Percentiles rank a stretch among this genome's conserved stretches.
Evolutionary conservation across 2,888 invertebrate genomes (phyloP).

Genomic region (Hylaea fasciaria): DNA sequence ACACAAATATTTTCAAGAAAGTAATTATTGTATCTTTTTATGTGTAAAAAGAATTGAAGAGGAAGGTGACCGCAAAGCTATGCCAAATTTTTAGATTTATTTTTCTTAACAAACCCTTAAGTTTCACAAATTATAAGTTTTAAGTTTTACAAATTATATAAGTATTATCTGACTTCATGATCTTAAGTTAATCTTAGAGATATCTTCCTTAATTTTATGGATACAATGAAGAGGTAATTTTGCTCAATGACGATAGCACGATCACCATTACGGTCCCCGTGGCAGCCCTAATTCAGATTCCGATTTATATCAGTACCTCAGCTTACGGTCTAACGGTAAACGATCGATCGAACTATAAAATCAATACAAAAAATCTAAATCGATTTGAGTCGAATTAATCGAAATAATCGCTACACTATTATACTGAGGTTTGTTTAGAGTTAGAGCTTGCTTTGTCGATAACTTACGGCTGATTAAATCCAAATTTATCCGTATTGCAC

Average conservation of each 20-base stretch:
- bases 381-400: slow-evolving; percentile 66
- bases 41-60: too few relatives aligned
- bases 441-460: slow-evolving; percentile 48
- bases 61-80: too few relatives aligned
- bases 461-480: slow-evolving; percentile 58
- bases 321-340: slow-evolving; percentile 78
- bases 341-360: slow-evolving; percentile 71
- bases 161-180: too few relatives aligned
- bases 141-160: too few relatives aligned
- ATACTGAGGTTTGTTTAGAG: slow-evolving; percentile 63
- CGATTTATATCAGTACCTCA: slow-evolving; percentile 70
- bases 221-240: not conserved
- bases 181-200: not conserved
- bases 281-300: slow-evolving; percentile 57
- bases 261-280: slow-evolving; percentile 32
- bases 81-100: too few relatives aligned
- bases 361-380: slow-evolving; percentile 69
- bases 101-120: too few relatives aligned
- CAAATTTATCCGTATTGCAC: slow-evolving; percentile 48
- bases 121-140: too few relatives aligned
- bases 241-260: slow-evolving; percentile 13
- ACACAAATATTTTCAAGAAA: too few relatives aligned
- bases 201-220: too few relatives aligned
- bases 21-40: too few relatives aligned
- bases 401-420: slow-evolving; percentile 69